Conservation (phyloP, 2,797 vertebrate genomes). For the Hippoglossus hippoglossus region DNA sequence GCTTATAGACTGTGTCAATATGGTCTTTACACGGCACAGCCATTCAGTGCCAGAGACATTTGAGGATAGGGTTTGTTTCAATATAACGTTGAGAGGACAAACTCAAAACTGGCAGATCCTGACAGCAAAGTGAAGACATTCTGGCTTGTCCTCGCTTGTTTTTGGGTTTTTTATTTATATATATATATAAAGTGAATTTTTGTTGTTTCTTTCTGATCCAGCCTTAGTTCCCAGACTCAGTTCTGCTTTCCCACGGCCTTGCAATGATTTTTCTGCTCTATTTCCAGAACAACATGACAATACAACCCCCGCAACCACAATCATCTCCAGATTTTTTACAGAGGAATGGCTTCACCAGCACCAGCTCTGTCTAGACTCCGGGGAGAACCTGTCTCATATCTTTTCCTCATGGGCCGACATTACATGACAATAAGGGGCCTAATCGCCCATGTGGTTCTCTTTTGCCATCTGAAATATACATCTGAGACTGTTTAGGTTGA, state of each 20-base stretch:
- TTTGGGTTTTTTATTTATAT: no score
- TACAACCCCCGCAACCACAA: neutral
- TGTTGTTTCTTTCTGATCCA: neutral
- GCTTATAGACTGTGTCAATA: slow-evolving; percentile 45
- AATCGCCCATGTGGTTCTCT: neutral
- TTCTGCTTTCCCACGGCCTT: neutral
- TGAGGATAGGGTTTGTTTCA: neutral
- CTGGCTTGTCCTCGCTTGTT: no score
- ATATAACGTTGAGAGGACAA: neutral
- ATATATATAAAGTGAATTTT: no score
- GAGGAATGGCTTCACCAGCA: neutral
- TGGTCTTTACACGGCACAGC: slow-evolving; percentile 13
- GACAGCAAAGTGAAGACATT: neutral
- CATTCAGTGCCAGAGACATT: slow-evolving; percentile 32
- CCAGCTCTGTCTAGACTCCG: neutral
- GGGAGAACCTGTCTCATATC: neutral
- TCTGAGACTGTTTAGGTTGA: slow-evolving; percentile 6
- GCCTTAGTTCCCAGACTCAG: neutral
- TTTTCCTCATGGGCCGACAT: neutral
- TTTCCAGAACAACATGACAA: neutral
- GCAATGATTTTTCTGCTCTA: neutral
- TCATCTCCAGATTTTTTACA: slow-evolving; percentile 8
- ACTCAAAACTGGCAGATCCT: slow-evolving; percentile 3
- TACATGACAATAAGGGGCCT: neutral
- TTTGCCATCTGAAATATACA: neutral